phyloP scores from a whole-genome alignment of 2,797 vertebrate species.

The Hapalemur alaotrensis region DNA sequence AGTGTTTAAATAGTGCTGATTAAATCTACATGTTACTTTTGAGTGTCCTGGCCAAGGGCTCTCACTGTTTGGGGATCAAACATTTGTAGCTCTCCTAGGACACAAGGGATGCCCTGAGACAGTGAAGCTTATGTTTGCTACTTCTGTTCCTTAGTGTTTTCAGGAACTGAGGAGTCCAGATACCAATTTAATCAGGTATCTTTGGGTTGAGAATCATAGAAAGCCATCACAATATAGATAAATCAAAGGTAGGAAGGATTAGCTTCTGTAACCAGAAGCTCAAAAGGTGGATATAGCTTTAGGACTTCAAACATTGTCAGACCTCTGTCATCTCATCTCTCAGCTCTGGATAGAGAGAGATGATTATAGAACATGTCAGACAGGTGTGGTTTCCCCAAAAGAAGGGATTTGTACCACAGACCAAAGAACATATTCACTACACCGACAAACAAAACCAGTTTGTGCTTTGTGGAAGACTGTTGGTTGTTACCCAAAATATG shows the following conservation, averaged over 20 bases:
- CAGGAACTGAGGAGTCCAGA: neutral
- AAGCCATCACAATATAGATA: neutral
- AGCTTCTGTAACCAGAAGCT: neutral
- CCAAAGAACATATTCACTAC: neutral
- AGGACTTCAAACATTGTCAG: neutral
- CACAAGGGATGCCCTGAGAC: neutral
- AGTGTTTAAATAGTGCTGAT: constrained; percentile 2
- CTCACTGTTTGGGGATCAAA: neutral
- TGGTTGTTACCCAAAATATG: neutral
- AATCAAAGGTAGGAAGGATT: neutral
- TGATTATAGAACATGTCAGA: neutral
- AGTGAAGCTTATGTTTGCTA: neutral
- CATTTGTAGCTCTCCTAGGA: neutral
- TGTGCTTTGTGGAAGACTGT: neutral
- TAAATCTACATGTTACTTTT: neutral
- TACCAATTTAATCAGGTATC: neutral
- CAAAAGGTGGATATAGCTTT: neutral
- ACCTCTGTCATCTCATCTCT: neutral
- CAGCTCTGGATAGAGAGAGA: neutral
- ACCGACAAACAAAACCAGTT: neutral
- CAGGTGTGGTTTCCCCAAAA: neutral
- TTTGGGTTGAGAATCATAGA: neutral
- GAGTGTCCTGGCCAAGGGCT: neutral
- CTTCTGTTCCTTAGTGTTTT: neutral
- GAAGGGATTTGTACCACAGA: neutral